Percentiles rank a stretch among this genome's conserved stretches.
phyloP scores from a whole-genome alignment of 2,888 invertebrate genomes.

The Aphrophora alni region DNA sequence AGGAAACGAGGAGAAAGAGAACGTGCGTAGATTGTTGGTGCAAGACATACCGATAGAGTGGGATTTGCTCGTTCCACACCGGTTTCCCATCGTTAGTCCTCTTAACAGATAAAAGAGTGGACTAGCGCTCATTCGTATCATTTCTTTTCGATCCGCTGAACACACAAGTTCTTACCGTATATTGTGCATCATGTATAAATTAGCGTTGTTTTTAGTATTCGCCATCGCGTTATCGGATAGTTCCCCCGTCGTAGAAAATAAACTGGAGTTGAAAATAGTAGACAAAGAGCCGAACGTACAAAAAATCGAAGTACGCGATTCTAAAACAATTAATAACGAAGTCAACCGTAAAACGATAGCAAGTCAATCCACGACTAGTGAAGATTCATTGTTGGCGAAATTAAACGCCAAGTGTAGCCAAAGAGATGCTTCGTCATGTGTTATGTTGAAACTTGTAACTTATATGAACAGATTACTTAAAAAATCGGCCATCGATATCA shows the following conservation, averaged over 20 bases:
- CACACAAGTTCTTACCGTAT: not conserved
- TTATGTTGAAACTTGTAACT: constrained; percentile 80
- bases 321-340: constrained; percentile 46
- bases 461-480: constrained; percentile 83
- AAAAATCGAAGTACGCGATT: not conserved
- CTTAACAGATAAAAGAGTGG: not conserved
- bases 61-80: not conserved
- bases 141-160: not conserved
- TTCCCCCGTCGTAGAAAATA: not conserved
- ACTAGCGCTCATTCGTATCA: not conserved
- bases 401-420: constrained; percentile 79
- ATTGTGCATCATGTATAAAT: not conserved
- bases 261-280: not conserved
- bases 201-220: not conserved
- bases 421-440: constrained; percentile 79
- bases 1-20: too few relatives aligned
- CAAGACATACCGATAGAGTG: too few relatives aligned
- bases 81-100: not conserved
- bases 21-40: too few relatives aligned
- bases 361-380: constrained; percentile 54
- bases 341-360: constrained; percentile 9
- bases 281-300: not conserved
- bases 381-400: constrained; percentile 76
- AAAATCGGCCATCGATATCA: constrained; percentile 78
- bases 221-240: not conserved